These are phyloP conservation scores for Drosophila orena DNA, from an alignment of 1,140 invertebrate genomes.

Conservation along the genomic window DNA sequence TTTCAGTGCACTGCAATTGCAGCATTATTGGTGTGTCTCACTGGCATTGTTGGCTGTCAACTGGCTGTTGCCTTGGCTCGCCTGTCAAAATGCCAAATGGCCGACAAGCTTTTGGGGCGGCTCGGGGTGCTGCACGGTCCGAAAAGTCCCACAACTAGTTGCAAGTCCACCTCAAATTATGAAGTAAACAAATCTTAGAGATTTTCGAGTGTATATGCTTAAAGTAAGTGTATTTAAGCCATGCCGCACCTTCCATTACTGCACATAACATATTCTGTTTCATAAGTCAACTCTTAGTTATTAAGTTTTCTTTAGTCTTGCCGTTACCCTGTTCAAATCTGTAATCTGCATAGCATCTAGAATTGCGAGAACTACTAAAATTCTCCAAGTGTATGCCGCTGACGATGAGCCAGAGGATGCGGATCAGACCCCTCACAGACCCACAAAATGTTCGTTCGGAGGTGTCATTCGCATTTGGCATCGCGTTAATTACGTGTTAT, in stretches of 20 bases:
- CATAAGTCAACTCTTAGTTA: too few species aligned
- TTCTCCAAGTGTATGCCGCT: background rate
- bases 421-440: conserved; percentile 7
- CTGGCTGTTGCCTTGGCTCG: conserved; percentile 51
- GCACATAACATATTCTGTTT: too few species aligned
- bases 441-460: conserved; percentile 31
- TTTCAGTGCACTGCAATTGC: conserved; percentile 54
- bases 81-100: conserved; percentile 57
- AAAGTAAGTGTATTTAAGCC: too few species aligned
- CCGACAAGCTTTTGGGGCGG: conserved; percentile 1
- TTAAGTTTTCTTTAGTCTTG: too few species aligned
- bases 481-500: conserved; percentile 82
- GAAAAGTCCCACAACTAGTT: background rate
- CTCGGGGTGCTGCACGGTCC: background rate
- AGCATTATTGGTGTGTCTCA: conserved; percentile 46
- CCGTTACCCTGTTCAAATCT: too few species aligned
- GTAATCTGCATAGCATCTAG: too few species aligned
- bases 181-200: too few species aligned
- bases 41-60: conserved; percentile 56
- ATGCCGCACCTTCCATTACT: too few species aligned
- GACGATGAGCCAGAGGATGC: conserved; percentile 16
- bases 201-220: too few species aligned
- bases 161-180: background rate
- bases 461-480: conserved; percentile 79
- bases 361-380: too few species aligned